Base-by-base conservation (phyloP, 2,797 vertebrate species). In the Coluber constrictor region DNA sequence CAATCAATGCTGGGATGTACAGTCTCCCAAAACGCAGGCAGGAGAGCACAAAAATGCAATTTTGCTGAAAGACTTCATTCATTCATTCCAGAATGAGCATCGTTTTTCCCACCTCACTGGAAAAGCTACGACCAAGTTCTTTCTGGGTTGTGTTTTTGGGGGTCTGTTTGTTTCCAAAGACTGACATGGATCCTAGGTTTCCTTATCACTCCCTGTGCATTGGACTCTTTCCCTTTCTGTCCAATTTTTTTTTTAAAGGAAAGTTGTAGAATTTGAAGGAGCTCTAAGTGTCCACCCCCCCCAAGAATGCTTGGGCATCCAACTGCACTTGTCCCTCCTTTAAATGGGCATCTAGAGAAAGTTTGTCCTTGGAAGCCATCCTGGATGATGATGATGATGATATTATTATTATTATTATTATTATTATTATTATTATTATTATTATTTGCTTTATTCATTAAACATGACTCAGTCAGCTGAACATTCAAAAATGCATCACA, bases 301-400 rank as follows among this genome's bases (percentile, higher is more conserved):
- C 11, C 1, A 8, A 29, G 29, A 15, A 66, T 32, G n/a, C n/a
- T 7, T 70, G 66, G 6, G n/a, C n/a, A n/a, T 32, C 16, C 13
- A 32, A n/a, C 2, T 18, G n/a, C 13, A 15, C 4, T 43, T 43
- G 0, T 32, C 29, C 66, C 13, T 70, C 66, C 6, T 70, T 70
- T 32, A 70, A 16, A 70, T 7, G 29, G 32, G n/a, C n/a, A 70
- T 32, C 66, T 70, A 32, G 66, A 32, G 29, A 70, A 32, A 32
- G 12, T 29, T 1, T 0, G 0, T 32, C 29, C 63, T 70, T 6
- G 5, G 63, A 70, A 66, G 13, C n/a, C 15, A 0, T 7, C 6
- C 66, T 32, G n/a, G n/a, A 15, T 55, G 43, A 43, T 43, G 43
- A 43, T 43, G 43, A 43, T 43, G 43, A 43, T 43, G 43, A 47